A percentile compares a stretch with the other conserved stretches of the same genome.
phyloP scores from a whole-genome alignment of 2,888 invertebrate species.

The Troides aeacus region DNA sequence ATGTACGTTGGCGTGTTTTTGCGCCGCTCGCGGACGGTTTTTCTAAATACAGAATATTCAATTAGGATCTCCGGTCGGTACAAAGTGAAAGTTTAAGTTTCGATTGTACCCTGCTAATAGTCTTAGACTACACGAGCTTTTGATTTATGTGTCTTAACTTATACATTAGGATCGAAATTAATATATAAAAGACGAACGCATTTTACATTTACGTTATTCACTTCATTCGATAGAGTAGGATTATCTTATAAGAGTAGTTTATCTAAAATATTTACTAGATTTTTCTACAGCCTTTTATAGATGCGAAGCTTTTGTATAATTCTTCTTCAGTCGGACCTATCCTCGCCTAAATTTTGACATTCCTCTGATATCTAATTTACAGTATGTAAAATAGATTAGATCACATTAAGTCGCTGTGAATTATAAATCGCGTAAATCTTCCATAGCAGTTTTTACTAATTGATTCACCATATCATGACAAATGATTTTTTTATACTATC shows the following conservation, averaged over 20 bases:
- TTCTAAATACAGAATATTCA: constrained; percentile 44
- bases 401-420: constrained; percentile 3
- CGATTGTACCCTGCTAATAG: constrained; percentile 39
- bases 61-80: constrained; percentile 41
- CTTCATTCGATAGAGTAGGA: too few species aligned
- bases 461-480: constrained; percentile 29
- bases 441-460: constrained; percentile 26
- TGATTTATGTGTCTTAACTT: constrained; percentile 28
- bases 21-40: constrained; percentile 35
- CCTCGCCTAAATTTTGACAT: too few species aligned
- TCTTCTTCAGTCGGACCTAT: too few species aligned
- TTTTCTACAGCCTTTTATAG: too few species aligned
- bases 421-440: constrained; percentile 11
- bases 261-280: too few species aligned
- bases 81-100: constrained; percentile 44
- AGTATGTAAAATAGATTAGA: not conserved
- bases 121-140: constrained; percentile 14
- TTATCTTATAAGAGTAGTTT: too few species aligned
- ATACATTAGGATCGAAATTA: constrained; percentile 14
- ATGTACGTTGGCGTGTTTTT: constrained; percentile 41
- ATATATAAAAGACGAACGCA: constrained; percentile 9
- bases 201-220: too few species aligned
- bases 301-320: too few species aligned
- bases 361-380: too few species aligned
- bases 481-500: constrained; percentile 29